Evolutionary conservation across 2,113 vertebrate genomes (phyloP), one percentile per base, ranked within the genome.

Genomic region (Gadus macrocephalus): DNA sequence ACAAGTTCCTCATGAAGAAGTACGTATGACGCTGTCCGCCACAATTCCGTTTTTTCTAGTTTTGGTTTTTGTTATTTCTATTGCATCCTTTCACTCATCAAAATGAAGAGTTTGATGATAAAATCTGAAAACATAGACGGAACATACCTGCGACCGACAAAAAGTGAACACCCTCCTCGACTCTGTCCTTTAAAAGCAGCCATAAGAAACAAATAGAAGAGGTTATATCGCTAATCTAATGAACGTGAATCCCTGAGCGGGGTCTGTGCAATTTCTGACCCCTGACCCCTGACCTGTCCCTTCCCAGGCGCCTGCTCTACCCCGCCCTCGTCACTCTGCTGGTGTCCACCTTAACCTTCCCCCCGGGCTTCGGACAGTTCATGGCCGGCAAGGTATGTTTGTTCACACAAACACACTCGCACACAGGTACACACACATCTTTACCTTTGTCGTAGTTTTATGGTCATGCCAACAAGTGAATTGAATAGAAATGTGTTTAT

Each of bases 1-100:
- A 97, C 87, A 96, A 93, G 82, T 99, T 98, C 90, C 95, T 99
- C 77, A 99, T 99, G 97, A 98, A 95, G 85, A 99, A 99, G 97
- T 99, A 80, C 92, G 96, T 91, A 5, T 1, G 25, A 35, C 31
- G 31, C 31, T 7, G 31, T 35, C 31, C 4, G 6, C 6, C 31
- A 35, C 31, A 35, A 35, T 49, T 49, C 42, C 2, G 42, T 12
- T 49, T 49, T 49, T 49, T 9, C 8, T 2, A 12, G 8, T 49
- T 49, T 49, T 49, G 8, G 42, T 9, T 49, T 49, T 49, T 49
- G 42, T 7, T 49, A 49, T 49, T 49, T 49, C 12, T 9, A 2
- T 49, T 9, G 42, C 42, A 49, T 49, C 11, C 11, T 49, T 49
- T 49, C 42, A 49, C 11, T 49, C 42, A 42, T 6, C 38, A 11